Conservation (phyloP, 2,797 vertebrate species). For the Pelochelys cantorii region DNA sequence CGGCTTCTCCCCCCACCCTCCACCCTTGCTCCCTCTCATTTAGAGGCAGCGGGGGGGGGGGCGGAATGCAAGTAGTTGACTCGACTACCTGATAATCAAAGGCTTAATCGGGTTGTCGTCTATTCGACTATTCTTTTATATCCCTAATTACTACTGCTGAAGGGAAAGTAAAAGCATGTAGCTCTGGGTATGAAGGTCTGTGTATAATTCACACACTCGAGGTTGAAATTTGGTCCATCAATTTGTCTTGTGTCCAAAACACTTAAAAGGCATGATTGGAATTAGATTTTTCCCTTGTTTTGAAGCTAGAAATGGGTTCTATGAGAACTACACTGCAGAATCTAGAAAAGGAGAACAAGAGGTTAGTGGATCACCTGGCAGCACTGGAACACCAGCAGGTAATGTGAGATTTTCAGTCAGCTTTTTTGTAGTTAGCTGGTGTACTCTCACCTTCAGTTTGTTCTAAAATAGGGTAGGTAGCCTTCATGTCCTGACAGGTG, state of each 20-base stretch:
- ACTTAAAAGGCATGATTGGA: neutral
- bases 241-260: neutral
- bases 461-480: neutral
- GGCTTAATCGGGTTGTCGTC: no score
- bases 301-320: slow-evolving; percentile 70
- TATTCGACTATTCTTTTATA: no score
- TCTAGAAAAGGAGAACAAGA: slow-evolving; percentile 76
- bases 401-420: slow-evolving; percentile 17
- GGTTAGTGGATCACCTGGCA: slow-evolving; percentile 65
- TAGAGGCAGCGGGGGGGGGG: no score
- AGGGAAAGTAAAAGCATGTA: neutral
- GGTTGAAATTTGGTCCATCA: neutral
- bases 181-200: neutral
- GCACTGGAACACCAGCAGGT: slow-evolving; percentile 74
- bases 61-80: no score
- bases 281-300: slow-evolving; percentile 15
- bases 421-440: neutral
- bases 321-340: slow-evolving; percentile 68
- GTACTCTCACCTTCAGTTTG: neutral
- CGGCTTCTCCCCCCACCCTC: no score
- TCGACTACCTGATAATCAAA: no score
- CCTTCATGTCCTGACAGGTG: neutral
- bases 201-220: neutral
- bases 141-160: neutral
- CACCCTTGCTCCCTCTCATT: no score